Conservation (phyloP, 1,140 invertebrate species). For the Nixonia krombeini region DNA sequence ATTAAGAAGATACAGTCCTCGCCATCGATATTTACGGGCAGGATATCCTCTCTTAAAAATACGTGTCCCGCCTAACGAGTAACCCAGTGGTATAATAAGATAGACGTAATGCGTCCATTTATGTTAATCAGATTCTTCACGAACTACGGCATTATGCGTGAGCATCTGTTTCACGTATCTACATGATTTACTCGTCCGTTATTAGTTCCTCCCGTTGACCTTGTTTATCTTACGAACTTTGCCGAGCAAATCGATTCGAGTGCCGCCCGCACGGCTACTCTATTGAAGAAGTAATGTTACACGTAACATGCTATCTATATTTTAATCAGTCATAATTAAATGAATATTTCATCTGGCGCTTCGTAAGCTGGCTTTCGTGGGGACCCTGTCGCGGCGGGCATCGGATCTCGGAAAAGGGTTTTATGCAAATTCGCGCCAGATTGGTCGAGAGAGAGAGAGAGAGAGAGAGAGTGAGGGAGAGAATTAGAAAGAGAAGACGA, state of each 20-base stretch:
- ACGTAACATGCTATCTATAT: conserved; percentile 64
- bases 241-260: neutral
- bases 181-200: conserved; percentile 3
- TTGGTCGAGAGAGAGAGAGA: conserved; percentile 38
- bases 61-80: conserved; percentile 14
- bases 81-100: conserved; percentile 5
- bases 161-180: conserved; percentile 9
- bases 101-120: conserved; percentile 2
- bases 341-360: conserved; percentile 64
- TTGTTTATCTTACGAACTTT: conserved; percentile 14
- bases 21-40: neutral
- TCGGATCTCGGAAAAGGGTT: conserved; percentile 44
- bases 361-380: conserved; percentile 16
- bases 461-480: no score
- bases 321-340: conserved; percentile 67
- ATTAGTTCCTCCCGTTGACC: conserved; percentile 1
- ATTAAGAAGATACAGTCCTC: neutral
- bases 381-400: conserved; percentile 1
- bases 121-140: conserved; percentile 13
- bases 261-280: conserved; percentile 2
- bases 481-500: conserved; percentile 8
- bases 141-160: no score
- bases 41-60: conserved; percentile 5
- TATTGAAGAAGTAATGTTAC: conserved; percentile 48
- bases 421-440: conserved; percentile 61